Conservation (phyloP, 2,113 vertebrate genomes). For the Haplotaxodon microlepis region DNA sequence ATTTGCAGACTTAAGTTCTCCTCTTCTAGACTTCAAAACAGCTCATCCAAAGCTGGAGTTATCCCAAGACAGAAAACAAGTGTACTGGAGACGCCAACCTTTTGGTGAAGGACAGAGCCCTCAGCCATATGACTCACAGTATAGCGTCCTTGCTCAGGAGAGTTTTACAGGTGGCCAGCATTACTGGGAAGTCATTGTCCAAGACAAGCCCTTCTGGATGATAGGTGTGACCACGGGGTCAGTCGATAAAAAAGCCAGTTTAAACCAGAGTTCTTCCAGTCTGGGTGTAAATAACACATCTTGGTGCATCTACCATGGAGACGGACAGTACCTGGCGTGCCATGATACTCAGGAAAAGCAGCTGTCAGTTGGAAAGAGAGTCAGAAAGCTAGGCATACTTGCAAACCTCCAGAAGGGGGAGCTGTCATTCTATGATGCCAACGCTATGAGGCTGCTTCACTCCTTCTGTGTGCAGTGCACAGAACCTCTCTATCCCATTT, state of each 20-base stretch:
- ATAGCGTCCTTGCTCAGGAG: conserved; percentile 57
- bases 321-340: conserved; percentile 59
- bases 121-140: conserved; percentile 53
- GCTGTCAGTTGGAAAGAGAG: conserved; percentile 35
- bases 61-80: conserved; percentile 57
- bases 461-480: conserved; percentile 43
- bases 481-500: conserved; percentile 49
- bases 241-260: not conserved
- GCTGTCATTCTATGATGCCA: conserved; percentile 63
- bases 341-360: conserved; percentile 57
- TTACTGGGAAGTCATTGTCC: conserved; percentile 72
- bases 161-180: conserved; percentile 48
- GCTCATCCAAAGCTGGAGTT: conserved; percentile 67
- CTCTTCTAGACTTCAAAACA: conserved; percentile 51
- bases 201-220: conserved; percentile 72
- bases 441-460: conserved; percentile 47
- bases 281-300: conserved; percentile 34
- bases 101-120: not conserved
- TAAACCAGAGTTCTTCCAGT: not conserved
- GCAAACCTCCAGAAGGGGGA: conserved; percentile 56
- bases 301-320: conserved; percentile 64
- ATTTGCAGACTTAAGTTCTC: conserved; percentile 60
- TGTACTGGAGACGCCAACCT: conserved; percentile 57
- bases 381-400: conserved; percentile 55
- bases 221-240: conserved; percentile 57